Base-by-base conservation (phyloP, 2,888 invertebrate genomes). In the Eilema griseolum region DNA sequence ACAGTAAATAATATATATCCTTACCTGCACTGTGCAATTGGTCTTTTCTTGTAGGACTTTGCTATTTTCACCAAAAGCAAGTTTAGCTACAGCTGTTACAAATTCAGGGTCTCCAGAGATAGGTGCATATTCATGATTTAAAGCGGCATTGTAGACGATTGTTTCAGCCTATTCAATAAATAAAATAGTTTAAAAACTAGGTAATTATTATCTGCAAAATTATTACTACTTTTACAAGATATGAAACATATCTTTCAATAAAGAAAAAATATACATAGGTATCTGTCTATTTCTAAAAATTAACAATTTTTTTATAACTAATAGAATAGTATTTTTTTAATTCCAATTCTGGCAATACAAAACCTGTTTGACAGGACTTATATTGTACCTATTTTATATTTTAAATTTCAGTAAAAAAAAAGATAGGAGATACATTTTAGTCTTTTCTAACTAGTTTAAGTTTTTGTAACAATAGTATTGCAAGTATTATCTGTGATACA, bases 81-180 rank as follows among this genome's bases (percentile, higher is more conserved):
- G 95, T 85, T 97, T 96, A 70, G 98, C 98, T 16, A 98, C 97
- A n/a, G 96, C 96, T 80, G 97, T 96, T 82, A 98, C 98, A 93
- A 98, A 99, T 3, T 98, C 97, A 1, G 97, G 95, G 59, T 97
- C 94, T 57, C 99, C 99, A 70, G 97, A 96, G 84, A 99, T 99
- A 0, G 98, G 97, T 3, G 98, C 97, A 92, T 99, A 99, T 92
- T 99, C 99, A 83, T 99, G 98, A 90, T 99, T 99, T 88, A 99
- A 86, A 37, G 95, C 94, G 84, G 97, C 97, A 0, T 91, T 87
- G 73, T 95, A 88, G 14, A 99, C 88, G 63, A 96, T 95, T 75
- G 97, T 96, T 92, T 99, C 99, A 8, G 99, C 99, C 98, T 98
- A 28, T 81, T 73, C 56, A 33, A 59, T 24, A 67, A 72, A 61